Conservation (phyloP, 2,797 vertebrate species). For the Peromyscus eremicus region DNA sequence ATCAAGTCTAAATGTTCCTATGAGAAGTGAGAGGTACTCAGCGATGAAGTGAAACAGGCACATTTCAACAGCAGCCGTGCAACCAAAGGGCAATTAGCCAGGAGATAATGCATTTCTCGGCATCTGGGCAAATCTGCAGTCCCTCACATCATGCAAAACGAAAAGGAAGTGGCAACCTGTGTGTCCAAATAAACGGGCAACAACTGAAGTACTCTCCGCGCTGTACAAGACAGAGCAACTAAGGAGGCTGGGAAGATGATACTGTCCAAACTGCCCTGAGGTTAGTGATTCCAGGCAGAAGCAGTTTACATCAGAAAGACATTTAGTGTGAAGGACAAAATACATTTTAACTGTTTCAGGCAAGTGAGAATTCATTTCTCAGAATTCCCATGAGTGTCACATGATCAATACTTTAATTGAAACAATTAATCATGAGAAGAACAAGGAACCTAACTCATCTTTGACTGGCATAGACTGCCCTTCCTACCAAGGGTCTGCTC, state of each 20-base stretch:
- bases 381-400: slow-evolving; percentile 54
- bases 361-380: slow-evolving; percentile 55
- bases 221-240: background rate
- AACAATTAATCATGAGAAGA: slow-evolving; percentile 41
- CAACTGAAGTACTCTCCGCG: slow-evolving; percentile 54
- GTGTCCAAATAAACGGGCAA: slow-evolving; percentile 42
- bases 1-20: slow-evolving; percentile 38
- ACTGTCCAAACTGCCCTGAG: slow-evolving; percentile 27
- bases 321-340: slow-evolving; percentile 29
- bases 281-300: slow-evolving; percentile 49
- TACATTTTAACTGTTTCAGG: slow-evolving; percentile 1
- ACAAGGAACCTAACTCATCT: slow-evolving; percentile 19
- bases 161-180: slow-evolving; percentile 39
- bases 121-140: slow-evolving; percentile 46
- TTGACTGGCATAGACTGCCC: background rate
- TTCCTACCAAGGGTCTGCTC: background rate
- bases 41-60: slow-evolving; percentile 19
- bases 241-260: slow-evolving; percentile 1
- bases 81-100: slow-evolving; percentile 65
- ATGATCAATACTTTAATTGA: background rate
- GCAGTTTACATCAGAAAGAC: background rate
- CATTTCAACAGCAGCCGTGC: slow-evolving; percentile 57
- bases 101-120: slow-evolving; percentile 58
- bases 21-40: slow-evolving; percentile 41
- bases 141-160: slow-evolving; percentile 36